Base-by-base conservation (phyloP, 1,140 invertebrate species). In the Whitmania pigra region DNA sequence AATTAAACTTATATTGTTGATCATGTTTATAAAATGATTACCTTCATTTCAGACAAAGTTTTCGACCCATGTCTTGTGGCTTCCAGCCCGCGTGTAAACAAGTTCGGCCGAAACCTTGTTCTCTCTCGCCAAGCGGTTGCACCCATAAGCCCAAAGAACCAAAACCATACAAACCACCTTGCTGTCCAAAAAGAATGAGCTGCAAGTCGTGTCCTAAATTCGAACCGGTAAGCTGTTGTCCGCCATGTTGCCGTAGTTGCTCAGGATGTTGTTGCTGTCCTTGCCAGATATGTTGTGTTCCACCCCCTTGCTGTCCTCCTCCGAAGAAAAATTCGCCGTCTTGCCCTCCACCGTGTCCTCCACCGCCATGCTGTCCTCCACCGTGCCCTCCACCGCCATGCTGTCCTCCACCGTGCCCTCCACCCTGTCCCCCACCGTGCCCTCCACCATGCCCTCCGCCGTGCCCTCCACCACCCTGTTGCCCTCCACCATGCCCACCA, bases 91-190 rank as follows among this genome's bases (percentile, higher is more conserved):
- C 22, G 57, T 63, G 57, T 31, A 63, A 63, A 63, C 22, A 63
- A 63, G 57, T 63, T 31, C 22, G 57, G 29, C 57, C 57, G 29
- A 63, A 63, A 63, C 57, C 57, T 63, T 63, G 57, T 63, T 63
- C 22, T 31, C 18, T 63, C 29, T 63, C 57, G 22, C 29, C 57
- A 22, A 31, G 22, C 29, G 57, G 57, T 22, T 63, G 57, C 57
- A 5, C 11, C 22, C 29, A 63, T n/a, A 63, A 31, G 29, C 22
- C 57, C 22, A 63, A 31, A n/a, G 29, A 63, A 63, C 22, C 22
- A 63, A 63, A 63, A 17, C 57, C 57, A 25, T 63, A 31, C 57
- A 63, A 63, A 25, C 57, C 57, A 25, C 57, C 57, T 31, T 63
- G 57, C 15, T 63, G 29, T 63, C 57, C 57, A 31, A 63, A 63